A percentile compares a stretch with the other conserved stretches of the same genome.
phyloP scores from a whole-genome alignment of 2,888 invertebrate genomes.

The Tetanocera ferruginea region DNA sequence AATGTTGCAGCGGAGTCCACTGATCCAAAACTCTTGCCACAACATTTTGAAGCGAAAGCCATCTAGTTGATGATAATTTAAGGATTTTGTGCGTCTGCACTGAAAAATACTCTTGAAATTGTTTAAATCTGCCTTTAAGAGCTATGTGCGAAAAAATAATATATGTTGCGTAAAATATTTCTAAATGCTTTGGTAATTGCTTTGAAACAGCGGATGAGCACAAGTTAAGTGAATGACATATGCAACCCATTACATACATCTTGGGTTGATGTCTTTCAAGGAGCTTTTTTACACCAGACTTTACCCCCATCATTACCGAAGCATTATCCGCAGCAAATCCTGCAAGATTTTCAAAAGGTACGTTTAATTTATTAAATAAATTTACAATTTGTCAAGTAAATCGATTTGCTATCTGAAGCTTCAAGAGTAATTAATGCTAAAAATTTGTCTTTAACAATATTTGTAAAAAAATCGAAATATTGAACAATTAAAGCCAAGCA shows the following conservation, averaged over 20 bases:
- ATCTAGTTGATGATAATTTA: too few species aligned
- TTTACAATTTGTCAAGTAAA: background rate
- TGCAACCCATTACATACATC: background rate
- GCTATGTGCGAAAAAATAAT: too few species aligned
- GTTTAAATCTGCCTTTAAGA: too few species aligned
- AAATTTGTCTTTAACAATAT: background rate
- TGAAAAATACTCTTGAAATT: too few species aligned
- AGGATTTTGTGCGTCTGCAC: too few species aligned
- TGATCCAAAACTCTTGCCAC: too few species aligned
- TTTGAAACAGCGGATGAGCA: background rate
- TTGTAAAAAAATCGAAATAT: background rate
- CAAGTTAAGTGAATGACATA: background rate
- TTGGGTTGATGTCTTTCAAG: background rate
- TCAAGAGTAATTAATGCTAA: background rate
- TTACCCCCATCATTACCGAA: background rate
- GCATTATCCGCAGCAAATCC: background rate
- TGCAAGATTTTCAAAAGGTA: background rate
- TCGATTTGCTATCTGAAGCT: background rate
- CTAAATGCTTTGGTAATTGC: too few species aligned
- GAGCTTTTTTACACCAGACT: background rate
- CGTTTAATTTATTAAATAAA: background rate
- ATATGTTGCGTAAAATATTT: too few species aligned
- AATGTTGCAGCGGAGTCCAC: too few species aligned
- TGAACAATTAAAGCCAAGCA: background rate
- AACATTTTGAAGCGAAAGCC: too few species aligned